Conservation (phyloP, 2,888 invertebrate species). For the Tinea pellionella region DNA sequence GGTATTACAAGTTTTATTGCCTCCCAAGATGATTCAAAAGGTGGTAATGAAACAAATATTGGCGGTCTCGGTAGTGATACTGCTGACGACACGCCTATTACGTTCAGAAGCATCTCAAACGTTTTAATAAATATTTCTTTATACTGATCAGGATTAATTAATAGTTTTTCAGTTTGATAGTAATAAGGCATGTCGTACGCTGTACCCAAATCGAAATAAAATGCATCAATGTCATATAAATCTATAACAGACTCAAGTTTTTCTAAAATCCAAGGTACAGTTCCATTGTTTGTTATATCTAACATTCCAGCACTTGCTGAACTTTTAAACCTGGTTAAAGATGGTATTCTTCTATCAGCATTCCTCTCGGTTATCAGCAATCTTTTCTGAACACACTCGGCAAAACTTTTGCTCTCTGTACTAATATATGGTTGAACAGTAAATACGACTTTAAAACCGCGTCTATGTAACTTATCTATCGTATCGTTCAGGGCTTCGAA, state of each 20-base stretch:
- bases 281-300: constrained; percentile 86
- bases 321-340: constrained; percentile 84
- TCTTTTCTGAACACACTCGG: constrained; percentile 79
- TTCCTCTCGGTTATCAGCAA: constrained; percentile 84
- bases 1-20: constrained; percentile 86
- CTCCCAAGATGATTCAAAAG: constrained; percentile 89
- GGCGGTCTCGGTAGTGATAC: constrained; percentile 85
- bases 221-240: constrained; percentile 85
- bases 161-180: constrained; percentile 78
- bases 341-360: constrained; percentile 83
- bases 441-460: constrained; percentile 88
- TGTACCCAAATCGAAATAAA: constrained; percentile 84
- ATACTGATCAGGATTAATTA: constrained; percentile 86
- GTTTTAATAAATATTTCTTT: constrained; percentile 78
- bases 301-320: constrained; percentile 84
- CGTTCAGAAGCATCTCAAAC: constrained; percentile 71
- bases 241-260: constrained; percentile 78
- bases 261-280: constrained; percentile 82
- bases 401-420: constrained; percentile 86
- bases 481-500: constrained; percentile 84
- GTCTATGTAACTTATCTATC: constrained; percentile 81
- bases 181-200: constrained; percentile 89
- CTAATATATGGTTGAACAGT: constrained; percentile 93
- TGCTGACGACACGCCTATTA: constrained; percentile 87
- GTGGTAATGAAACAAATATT: constrained; percentile 86